Percentiles rank a stretch among this genome's conserved stretches.
Evolutionary conservation across 2,888 invertebrate genomes (phyloP).

Genomic region (Abscondita cerata): DNA sequence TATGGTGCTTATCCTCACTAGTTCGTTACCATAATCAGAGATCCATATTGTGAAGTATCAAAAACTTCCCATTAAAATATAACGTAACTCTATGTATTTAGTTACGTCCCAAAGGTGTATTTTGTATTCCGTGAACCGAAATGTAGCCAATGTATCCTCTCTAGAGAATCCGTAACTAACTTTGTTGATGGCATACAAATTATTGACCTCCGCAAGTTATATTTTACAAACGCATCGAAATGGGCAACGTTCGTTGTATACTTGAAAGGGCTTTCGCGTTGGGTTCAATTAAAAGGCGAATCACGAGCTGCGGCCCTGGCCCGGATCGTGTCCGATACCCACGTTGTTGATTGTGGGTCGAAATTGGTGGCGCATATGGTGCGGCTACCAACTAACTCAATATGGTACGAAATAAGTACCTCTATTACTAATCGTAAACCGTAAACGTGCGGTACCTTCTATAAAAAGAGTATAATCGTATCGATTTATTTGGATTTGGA

Average conservation of each 20-base stretch:
- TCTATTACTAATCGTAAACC: too few species aligned
- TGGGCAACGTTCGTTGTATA: slow-evolving; percentile 12
- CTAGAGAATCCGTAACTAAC: slow-evolving; percentile 9
- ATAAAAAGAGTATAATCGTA: too few species aligned
- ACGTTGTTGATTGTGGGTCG: slow-evolving; percentile 26
- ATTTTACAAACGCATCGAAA: slow-evolving; percentile 15
- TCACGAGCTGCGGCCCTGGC: slow-evolving; percentile 31
- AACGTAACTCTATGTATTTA: not conserved
- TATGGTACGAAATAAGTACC: slow-evolving; percentile 10
- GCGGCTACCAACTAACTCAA: slow-evolving; percentile 31
- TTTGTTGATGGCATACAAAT: slow-evolving; percentile 17
- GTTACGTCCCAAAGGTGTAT: slow-evolving; percentile 9
- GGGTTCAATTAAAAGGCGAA: slow-evolving; percentile 27
- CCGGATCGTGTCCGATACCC: slow-evolving; percentile 24
- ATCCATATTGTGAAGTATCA: too few species aligned
- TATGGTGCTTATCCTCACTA: too few species aligned
- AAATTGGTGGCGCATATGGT: slow-evolving; percentile 37
- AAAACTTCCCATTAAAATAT: too few species aligned
- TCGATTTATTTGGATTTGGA: too few species aligned
- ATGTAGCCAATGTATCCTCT: not conserved
- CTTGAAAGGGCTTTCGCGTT: slow-evolving; percentile 18
- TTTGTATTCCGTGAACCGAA: slow-evolving; percentile 3
- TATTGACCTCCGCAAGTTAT: slow-evolving; percentile 7
- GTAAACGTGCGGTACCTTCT: too few species aligned
- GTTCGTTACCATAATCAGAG: too few species aligned